Percentiles rank a stretch among this genome's conserved stretches.
These are phyloP conservation scores for Callospermophilus lateralis DNA, from an alignment of 2,113 vertebrate species.

Conservation along the genomic window DNA sequence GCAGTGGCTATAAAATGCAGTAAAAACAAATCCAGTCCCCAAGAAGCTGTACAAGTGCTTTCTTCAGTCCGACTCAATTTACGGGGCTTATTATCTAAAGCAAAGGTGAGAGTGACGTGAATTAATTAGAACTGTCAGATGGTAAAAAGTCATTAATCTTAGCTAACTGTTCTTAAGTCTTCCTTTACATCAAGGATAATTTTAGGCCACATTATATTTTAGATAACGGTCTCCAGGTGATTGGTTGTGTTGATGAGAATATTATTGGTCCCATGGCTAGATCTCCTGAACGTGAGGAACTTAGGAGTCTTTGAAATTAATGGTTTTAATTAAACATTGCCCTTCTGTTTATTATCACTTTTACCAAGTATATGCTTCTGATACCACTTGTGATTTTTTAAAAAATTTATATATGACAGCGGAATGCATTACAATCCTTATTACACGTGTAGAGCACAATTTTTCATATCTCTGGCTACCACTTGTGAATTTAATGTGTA, in stretches of 20 bases:
- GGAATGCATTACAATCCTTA: too few relatives aligned
- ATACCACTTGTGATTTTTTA: background rate
- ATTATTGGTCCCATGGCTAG: background rate
- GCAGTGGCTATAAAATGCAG: conserved; percentile 94
- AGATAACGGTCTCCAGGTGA: background rate
- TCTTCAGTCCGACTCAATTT: conserved; percentile 96
- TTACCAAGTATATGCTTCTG: background rate
- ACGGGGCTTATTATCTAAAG: conserved; percentile 93
- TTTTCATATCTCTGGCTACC: too few relatives aligned
- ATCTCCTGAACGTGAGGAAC: background rate
- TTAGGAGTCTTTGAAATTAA: background rate
- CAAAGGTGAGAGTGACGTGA: conserved; percentile 91
- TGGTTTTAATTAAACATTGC: background rate
- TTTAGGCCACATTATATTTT: background rate
- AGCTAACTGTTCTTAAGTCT: background rate
- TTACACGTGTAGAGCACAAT: too few relatives aligned
- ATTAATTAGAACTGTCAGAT: background rate
- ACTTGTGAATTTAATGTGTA: background rate
- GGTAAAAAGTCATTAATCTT: background rate
- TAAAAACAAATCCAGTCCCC: conserved; percentile 88
- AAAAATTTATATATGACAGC: too few relatives aligned
- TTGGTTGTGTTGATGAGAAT: background rate
- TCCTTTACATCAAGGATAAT: background rate
- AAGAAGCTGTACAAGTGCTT: conserved; percentile 93
- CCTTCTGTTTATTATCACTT: conserved; percentile 13